phyloP scores from a whole-genome alignment of 2,888 invertebrate genomes.

The Panzeria rudis region DNA sequence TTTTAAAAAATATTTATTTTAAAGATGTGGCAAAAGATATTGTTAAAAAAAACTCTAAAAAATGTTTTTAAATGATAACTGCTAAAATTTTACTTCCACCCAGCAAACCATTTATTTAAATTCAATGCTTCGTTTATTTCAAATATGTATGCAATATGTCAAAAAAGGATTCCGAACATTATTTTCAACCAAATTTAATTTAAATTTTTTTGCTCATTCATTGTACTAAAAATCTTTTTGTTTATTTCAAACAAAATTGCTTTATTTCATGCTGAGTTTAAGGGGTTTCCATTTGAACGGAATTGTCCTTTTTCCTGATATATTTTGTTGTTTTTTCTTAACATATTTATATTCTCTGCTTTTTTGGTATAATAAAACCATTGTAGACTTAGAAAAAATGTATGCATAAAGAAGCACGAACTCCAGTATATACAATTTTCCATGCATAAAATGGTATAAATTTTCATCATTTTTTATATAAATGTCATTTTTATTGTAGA shows the following conservation, averaged over 20 bases:
- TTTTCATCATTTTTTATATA: conserved; percentile 42
- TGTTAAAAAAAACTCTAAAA: too few species aligned
- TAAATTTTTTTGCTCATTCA: neutral
- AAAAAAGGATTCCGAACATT: conserved; percentile 11
- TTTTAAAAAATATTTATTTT: too few species aligned
- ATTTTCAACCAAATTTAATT: conserved; percentile 11
- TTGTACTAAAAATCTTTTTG: conserved; percentile 7
- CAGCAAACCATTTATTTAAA: neutral
- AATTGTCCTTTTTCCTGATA: conserved; percentile 42
- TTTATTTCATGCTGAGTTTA: conserved; percentile 68
- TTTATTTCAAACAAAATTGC: conserved; percentile 44
- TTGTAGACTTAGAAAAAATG: conserved; percentile 23
- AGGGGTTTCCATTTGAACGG: conserved; percentile 61
- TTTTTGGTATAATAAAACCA: conserved; percentile 36
- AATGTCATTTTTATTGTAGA: conserved; percentile 41
- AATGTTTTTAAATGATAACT: too few species aligned
- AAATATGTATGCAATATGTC: conserved; percentile 5
- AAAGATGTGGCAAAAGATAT: too few species aligned
- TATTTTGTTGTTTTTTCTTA: conserved; percentile 11
- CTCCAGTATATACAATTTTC: conserved; percentile 34
- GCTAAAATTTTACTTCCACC: neutral
- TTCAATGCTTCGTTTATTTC: neutral
- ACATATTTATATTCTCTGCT: neutral
- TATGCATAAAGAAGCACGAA: neutral
- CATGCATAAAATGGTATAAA: conserved; percentile 37